Percentiles rank a stretch among this genome's conserved stretches.
Conservation (phyloP, 2,888 invertebrate species). For the Melinaea marsaeus region DNA sequence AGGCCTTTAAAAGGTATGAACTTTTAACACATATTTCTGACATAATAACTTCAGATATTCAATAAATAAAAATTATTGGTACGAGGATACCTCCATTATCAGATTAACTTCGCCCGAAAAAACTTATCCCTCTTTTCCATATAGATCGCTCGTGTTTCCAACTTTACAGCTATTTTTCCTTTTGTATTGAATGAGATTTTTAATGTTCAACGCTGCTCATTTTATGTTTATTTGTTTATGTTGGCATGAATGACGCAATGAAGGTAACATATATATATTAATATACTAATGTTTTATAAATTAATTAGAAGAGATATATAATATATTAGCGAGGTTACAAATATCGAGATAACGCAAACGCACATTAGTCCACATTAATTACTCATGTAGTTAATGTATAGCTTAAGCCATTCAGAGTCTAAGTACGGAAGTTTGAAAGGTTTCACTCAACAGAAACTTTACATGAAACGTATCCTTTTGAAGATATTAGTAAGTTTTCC, state of each 20-base stretch:
- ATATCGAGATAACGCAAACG: conserved; percentile 11
- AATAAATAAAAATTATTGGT: conserved; percentile 17
- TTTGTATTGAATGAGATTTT: conserved; percentile 5
- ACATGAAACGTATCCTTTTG: background rate
- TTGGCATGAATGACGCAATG: background rate
- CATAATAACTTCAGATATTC: background rate
- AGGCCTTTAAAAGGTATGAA: background rate
- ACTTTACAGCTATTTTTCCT: conserved; percentile 19
- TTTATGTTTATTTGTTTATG: conserved; percentile 2
- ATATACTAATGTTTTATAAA: too few relatives aligned
- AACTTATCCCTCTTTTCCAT: conserved; percentile 11
- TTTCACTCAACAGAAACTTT: conserved; percentile 10
- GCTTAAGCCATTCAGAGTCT: conserved; percentile 11
- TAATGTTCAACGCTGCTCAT: background rate
- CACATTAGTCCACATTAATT: conserved; percentile 8
- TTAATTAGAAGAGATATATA: too few relatives aligned
- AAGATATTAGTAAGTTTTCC: background rate
- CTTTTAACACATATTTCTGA: background rate
- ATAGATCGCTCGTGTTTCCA: conserved; percentile 14
- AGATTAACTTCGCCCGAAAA: conserved; percentile 23
- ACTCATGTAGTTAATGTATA: conserved; percentile 16
- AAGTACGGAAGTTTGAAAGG: conserved; percentile 17
- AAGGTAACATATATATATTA: too few relatives aligned
- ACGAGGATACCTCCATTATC: conserved; percentile 18
- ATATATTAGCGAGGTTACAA: background rate